These are phyloP conservation scores for Podarcis raffonei DNA, from an alignment of 2,113 vertebrate genomes.

Conservation along the genomic window DNA sequence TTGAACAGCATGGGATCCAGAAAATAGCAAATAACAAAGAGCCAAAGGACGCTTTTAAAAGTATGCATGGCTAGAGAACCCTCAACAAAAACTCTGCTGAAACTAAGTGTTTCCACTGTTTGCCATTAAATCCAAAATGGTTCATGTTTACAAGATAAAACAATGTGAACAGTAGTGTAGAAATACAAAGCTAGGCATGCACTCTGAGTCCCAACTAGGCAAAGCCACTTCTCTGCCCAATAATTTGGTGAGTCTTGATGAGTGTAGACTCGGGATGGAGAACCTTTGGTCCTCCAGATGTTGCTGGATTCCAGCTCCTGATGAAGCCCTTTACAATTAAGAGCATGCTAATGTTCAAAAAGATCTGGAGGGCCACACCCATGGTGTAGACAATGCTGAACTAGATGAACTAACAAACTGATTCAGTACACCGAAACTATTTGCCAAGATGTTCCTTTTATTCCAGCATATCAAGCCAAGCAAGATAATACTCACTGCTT, in stretches of 20 bases:
- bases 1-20: background rate
- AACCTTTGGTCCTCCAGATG: too few species aligned
- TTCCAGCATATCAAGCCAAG: background rate
- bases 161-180: background rate
- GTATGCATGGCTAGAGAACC: background rate
- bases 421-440: background rate
- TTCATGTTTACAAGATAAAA: background rate
- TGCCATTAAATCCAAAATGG: background rate
- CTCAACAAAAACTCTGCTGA: background rate
- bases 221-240: background rate
- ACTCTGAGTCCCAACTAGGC: too few species aligned
- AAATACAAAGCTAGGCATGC: background rate
- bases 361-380: too few species aligned
- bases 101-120: background rate
- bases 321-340: too few species aligned
- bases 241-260: background rate
- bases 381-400: background rate
- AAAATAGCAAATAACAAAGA: background rate
- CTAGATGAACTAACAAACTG: background rate
- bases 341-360: too few species aligned
- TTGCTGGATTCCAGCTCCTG: too few species aligned
- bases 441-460: background rate
- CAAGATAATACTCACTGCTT: background rate
- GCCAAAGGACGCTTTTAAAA: constrained; percentile 4
- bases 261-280: too few species aligned